phyloP scores from a whole-genome alignment of 2,113 vertebrate genomes.

The Bungarus multicinctus region DNA sequence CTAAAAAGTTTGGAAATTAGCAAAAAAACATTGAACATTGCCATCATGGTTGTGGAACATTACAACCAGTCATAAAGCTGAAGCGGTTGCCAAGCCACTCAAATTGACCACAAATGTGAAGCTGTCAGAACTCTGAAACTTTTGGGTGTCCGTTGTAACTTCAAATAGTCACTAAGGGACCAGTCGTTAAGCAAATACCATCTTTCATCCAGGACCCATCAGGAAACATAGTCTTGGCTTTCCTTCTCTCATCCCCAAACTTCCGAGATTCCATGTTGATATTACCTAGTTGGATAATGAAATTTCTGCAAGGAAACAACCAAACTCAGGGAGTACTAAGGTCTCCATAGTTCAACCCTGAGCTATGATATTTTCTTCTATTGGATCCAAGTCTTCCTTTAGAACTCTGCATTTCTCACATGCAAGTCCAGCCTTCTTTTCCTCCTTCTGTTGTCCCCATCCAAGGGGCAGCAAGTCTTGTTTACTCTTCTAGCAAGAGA shows the following conservation, averaged over 20 bases:
- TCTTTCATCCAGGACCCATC: background rate
- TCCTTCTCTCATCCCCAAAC: background rate
- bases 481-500: conserved; percentile 25
- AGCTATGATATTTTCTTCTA: background rate
- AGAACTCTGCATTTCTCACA: background rate
- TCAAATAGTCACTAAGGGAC: background rate
- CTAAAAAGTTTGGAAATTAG: background rate
- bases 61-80: background rate
- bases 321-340: background rate
- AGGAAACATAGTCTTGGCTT: background rate
- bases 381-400: background rate
- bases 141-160: background rate
- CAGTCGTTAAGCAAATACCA: background rate
- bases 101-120: background rate
- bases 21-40: background rate
- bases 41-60: background rate
- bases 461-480: conserved; percentile 17
- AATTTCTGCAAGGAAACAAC: background rate
- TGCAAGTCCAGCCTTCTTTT: background rate
- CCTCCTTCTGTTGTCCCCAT: conserved; percentile 1
- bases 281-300: background rate
- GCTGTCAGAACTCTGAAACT: background rate
- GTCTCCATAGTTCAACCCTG: background rate
- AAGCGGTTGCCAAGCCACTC: background rate
- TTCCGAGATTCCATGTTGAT: background rate